These are phyloP conservation scores for Ennomos erosarius DNA, from an alignment of 2,888 invertebrate genomes.

Conservation along the genomic window DNA sequence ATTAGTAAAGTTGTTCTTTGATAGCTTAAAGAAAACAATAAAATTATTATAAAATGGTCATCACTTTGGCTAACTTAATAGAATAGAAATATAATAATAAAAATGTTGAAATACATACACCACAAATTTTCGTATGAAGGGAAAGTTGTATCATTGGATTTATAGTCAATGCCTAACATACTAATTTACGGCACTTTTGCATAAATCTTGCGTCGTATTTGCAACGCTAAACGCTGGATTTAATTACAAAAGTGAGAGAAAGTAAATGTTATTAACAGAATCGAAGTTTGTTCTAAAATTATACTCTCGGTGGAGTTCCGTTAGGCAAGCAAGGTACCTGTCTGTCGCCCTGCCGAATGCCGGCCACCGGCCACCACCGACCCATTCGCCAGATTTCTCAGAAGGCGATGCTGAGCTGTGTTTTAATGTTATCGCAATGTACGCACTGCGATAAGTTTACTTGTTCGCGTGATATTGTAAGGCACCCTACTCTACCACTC, in stretches of 20 bases:
- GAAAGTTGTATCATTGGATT: no score
- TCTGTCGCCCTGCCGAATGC: slow-evolving; percentile 65
- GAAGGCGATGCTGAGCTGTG: slow-evolving; percentile 79
- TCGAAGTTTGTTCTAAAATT: slow-evolving; percentile 72
- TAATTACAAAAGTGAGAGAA: slow-evolving; percentile 59
- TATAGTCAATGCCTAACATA: background rate
- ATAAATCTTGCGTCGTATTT: slow-evolving; percentile 13
- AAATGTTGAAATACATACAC: no score
- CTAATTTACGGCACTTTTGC: background rate
- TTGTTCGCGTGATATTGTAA: slow-evolving; percentile 58
- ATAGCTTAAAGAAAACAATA: no score
- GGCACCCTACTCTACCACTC: slow-evolving; percentile 14
- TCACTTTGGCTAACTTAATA: no score
- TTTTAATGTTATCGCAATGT: slow-evolving; percentile 82
- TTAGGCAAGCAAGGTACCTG: slow-evolving; percentile 72
- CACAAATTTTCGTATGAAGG: no score
- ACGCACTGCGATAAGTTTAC: slow-evolving; percentile 74
- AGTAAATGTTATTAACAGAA: slow-evolving; percentile 70
- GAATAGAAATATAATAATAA: no score
- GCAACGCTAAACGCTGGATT: slow-evolving; percentile 39
- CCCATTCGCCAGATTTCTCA: slow-evolving; percentile 65
- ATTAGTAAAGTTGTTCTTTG: no score
- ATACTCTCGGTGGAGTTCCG: slow-evolving; percentile 75
- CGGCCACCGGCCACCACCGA: slow-evolving; percentile 26
- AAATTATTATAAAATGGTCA: no score